Evolutionary conservation across 2,113 vertebrate genomes (phyloP).

Genomic region (Perognathus longimembris): DNA sequence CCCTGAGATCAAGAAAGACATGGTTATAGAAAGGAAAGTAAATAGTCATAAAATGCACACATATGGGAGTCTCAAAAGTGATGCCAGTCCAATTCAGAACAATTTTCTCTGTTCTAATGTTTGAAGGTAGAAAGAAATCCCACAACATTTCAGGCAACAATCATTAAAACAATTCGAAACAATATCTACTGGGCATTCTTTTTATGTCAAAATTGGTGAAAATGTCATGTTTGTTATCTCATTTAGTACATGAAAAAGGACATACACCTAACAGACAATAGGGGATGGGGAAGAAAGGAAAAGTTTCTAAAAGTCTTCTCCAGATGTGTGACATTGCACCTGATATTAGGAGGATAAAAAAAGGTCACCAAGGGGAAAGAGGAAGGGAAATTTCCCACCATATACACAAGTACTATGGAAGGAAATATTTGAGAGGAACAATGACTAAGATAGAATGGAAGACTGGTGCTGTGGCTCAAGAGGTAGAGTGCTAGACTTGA

Average conservation of each 20-base stretch:
- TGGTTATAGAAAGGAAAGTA: not conserved
- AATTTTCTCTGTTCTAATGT: not conserved
- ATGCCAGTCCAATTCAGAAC: not conserved
- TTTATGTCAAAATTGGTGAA: not conserved
- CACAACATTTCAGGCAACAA: not conserved
- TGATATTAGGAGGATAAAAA: not conserved
- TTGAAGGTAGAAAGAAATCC: not conserved
- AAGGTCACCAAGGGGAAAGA: not conserved
- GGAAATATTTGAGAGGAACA: not conserved
- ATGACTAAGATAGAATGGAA: too few relatives aligned
- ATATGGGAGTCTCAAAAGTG: not conserved
- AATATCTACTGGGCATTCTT: not conserved
- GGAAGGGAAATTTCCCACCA: too few relatives aligned
- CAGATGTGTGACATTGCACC: not conserved
- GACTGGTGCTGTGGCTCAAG: too few relatives aligned
- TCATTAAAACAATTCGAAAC: not conserved
- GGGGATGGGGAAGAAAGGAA: too few relatives aligned
- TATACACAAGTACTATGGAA: not conserved
- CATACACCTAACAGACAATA: not conserved
- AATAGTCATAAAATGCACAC: not conserved
- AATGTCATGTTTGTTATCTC: not conserved
- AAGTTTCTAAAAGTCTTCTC: not conserved
- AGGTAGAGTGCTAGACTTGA: too few relatives aligned
- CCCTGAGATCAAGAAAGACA: not conserved
- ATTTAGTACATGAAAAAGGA: not conserved